Base-by-base conservation (phyloP, 1,140 invertebrate species). In the Agrilus planipennis region DNA sequence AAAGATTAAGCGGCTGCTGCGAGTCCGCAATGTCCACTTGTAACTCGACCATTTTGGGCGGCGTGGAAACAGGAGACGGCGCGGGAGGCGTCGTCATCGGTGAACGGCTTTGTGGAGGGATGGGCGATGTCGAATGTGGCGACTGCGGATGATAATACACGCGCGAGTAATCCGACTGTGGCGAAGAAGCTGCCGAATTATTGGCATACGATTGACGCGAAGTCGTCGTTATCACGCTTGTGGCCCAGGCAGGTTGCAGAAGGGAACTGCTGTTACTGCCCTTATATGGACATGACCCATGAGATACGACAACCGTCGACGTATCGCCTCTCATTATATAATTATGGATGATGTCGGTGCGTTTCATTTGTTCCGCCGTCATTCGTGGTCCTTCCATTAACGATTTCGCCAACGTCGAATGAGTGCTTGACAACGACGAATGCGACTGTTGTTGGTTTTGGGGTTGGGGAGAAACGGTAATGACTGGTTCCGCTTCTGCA, bases 291-390 rank as follows among this genome's bases (percentile, higher is more conserved):
- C 64, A 67, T 0, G 55, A 51, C 6, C 54, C 55, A 17, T 57
- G 51, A 3, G 49, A 30, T 4, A 54, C 53, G 6, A 57, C 51
- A 3, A 52, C 42, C 15, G 37, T 27, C 2, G 46, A 39, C 23
- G 38, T 51, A 41, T 78, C 77, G 5, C 76, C 77, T 22, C 82
- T 71, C 77, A 88, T 87, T 57, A 90, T 84, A 57, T 85, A 89
- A 57, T 84, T 86, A 60, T 89, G 84, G 51, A 90, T 88, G 44
- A 89, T 82, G 56, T 89, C 85, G 22, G 84, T 84, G 50, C 84
- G 76, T 62, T 89, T 89, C 59, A 87, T 71, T 65, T 89, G 86
- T 61, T 90, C 86, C 18, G 84, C 81, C 4, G 82, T 89, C 79
- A 89, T 82, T 27, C 84, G 69, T 0, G 87, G 86, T 1, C 84